Percentiles rank a stretch among this genome's conserved stretches.
phyloP scores from a whole-genome alignment of 2,113 vertebrate genomes.

The Fukomys damarensis region DNA sequence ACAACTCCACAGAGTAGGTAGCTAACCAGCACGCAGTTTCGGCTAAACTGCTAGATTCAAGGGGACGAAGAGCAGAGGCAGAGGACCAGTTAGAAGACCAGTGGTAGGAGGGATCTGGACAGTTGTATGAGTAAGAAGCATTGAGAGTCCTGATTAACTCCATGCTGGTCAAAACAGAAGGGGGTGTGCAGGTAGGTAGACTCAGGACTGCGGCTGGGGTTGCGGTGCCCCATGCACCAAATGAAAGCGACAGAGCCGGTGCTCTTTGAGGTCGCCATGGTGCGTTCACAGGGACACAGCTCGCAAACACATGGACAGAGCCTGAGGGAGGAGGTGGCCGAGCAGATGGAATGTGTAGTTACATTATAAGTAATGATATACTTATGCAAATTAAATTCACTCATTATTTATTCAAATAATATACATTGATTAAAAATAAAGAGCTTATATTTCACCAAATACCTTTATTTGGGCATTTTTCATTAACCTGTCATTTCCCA shows the following conservation, averaged over 20 bases:
- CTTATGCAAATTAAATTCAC: background rate
- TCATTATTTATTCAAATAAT: background rate
- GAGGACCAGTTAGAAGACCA: background rate
- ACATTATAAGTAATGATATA: background rate
- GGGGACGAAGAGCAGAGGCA: background rate
- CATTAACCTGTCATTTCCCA: background rate
- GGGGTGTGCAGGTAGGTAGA: background rate
- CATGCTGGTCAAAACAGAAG: background rate
- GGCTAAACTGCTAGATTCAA: background rate
- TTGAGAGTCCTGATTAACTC: background rate
- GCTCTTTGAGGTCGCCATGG: background rate
- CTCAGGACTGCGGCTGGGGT: background rate
- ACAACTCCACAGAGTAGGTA: background rate
- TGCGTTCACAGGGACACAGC: background rate
- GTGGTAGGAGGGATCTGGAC: background rate
- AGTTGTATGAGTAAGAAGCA: background rate
- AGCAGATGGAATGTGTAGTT: slow-evolving; percentile 27
- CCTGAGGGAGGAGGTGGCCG: background rate
- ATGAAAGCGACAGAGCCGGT: background rate
- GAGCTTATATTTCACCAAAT: background rate
- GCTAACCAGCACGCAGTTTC: background rate
- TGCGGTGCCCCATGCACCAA: background rate
- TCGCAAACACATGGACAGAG: background rate
- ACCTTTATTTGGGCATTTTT: slow-evolving; percentile 15
- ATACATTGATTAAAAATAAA: background rate